Percentiles rank a stretch among this genome's conserved stretches.
These are phyloP conservation scores for Grus americana DNA, from an alignment of 2,113 vertebrate genomes.

Conservation along the genomic window DNA sequence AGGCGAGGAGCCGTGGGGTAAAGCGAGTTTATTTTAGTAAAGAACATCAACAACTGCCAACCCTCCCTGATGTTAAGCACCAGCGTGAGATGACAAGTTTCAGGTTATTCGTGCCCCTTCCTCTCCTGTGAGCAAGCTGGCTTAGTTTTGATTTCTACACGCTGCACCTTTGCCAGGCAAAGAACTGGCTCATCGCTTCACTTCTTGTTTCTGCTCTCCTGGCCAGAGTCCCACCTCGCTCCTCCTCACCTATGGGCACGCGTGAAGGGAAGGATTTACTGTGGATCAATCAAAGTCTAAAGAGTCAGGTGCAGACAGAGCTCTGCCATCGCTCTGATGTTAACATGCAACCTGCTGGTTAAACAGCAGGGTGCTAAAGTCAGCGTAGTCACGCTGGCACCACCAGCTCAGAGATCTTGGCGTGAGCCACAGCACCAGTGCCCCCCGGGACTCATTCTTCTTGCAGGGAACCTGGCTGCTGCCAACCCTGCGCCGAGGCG, in stretches of 20 bases:
- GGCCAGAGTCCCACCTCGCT: too few species aligned
- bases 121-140: background rate
- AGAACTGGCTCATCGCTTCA: background rate
- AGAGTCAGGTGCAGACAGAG: background rate
- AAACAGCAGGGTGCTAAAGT: background rate
- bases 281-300: background rate
- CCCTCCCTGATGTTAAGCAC: fast-evolving
- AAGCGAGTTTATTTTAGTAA: background rate
- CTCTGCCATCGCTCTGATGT: fast-evolving
- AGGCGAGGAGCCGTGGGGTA: background rate
- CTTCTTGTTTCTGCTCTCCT: background rate
- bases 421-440: fast-evolving
- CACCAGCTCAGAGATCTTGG: fast-evolving
- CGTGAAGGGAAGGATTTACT: background rate
- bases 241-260: fast-evolving
- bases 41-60: background rate
- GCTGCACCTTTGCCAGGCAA: background rate
- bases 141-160: background rate
- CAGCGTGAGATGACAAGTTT: background rate
- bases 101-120: background rate
- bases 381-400: fast-evolving
- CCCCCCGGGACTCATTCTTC: fast-evolving
- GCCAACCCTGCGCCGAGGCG: fast-evolving
- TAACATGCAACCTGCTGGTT: background rate
- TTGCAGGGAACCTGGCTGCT: background rate